Percentiles rank a stretch among this genome's conserved stretches.
Conservation (phyloP, 2,888 invertebrate genomes). For the Phengaris alcon region DNA sequence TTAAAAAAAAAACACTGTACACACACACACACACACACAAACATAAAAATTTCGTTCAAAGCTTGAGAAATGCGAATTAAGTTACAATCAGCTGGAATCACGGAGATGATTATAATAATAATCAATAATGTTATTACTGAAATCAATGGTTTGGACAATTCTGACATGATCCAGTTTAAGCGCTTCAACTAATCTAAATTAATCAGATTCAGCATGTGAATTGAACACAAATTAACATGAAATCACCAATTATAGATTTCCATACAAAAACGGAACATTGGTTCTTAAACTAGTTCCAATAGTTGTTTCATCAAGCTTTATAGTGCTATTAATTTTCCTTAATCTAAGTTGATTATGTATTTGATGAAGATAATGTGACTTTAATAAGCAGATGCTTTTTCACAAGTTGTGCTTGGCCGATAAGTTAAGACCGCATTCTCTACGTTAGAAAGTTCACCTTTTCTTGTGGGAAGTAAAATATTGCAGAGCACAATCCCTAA, state of each 20-base stretch:
- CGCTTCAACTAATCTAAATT: constrained; percentile 12
- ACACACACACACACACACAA: no score
- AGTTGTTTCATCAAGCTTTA: constrained; percentile 17
- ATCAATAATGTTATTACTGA: constrained; percentile 7
- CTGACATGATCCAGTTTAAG: constrained; percentile 17
- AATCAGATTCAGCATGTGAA: constrained; percentile 20
- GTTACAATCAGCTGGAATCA: not conserved
- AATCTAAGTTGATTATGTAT: constrained; percentile 1
- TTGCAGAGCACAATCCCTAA: not conserved
- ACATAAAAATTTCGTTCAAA: no score
- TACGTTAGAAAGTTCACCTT: not conserved
- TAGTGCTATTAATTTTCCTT: constrained; percentile 9
- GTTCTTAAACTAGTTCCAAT: constrained; percentile 10
- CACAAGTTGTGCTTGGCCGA: not conserved
- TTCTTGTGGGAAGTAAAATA: not conserved
- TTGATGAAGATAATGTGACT: not conserved
- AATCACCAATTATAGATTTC: constrained; percentile 21
- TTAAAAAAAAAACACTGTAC: no score
- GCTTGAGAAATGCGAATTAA: not conserved
- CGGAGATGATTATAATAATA: not conserved
- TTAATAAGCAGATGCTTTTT: constrained; percentile 9
- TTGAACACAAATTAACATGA: constrained; percentile 7
- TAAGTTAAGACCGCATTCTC: not conserved
- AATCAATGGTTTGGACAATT: constrained; percentile 16
- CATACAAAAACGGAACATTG: not conserved